Conservation (phyloP, 2,797 vertebrate species). For the Mus spretus region DNA sequence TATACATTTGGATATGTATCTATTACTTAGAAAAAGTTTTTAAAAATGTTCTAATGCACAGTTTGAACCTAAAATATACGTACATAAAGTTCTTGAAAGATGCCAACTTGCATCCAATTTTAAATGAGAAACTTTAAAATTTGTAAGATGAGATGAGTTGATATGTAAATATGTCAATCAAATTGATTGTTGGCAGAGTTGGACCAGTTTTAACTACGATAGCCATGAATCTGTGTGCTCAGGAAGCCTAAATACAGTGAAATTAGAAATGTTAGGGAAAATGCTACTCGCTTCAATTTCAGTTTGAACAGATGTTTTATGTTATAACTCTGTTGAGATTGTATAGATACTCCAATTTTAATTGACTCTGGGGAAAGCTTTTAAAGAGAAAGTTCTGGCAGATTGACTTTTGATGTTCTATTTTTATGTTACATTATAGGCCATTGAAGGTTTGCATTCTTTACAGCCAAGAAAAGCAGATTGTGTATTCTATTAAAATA, state of each 20-base stretch:
- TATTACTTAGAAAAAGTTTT: slow-evolving; percentile 81
- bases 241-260: slow-evolving; percentile 74
- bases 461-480: slow-evolving; percentile 52
- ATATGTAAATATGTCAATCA: slow-evolving; percentile 80
- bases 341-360: slow-evolving; percentile 69
- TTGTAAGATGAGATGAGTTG: slow-evolving; percentile 83
- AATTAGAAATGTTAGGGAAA: slow-evolving; percentile 78
- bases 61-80: slow-evolving; percentile 84
- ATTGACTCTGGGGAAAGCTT: slow-evolving; percentile 63
- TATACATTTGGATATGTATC: slow-evolving; percentile 86
- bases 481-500: slow-evolving; percentile 71
- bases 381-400: slow-evolving; percentile 47
- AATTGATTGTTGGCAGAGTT: slow-evolving; percentile 83
- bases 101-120: slow-evolving; percentile 83
- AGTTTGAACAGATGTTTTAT: slow-evolving; percentile 83
- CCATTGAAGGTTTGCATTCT: not conserved
- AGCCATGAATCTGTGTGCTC: slow-evolving; percentile 77
- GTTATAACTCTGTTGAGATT: slow-evolving; percentile 69
- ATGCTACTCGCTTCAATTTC: slow-evolving; percentile 76
- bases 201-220: slow-evolving; percentile 79
- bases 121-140: slow-evolving; percentile 85
- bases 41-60: slow-evolving; percentile 81
- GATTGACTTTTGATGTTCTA: slow-evolving; percentile 60
- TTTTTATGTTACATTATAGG: slow-evolving; percentile 47
- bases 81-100: slow-evolving; percentile 84